phyloP scores from a whole-genome alignment of 2,113 vertebrate genomes.

The Prunella fulvescens region DNA sequence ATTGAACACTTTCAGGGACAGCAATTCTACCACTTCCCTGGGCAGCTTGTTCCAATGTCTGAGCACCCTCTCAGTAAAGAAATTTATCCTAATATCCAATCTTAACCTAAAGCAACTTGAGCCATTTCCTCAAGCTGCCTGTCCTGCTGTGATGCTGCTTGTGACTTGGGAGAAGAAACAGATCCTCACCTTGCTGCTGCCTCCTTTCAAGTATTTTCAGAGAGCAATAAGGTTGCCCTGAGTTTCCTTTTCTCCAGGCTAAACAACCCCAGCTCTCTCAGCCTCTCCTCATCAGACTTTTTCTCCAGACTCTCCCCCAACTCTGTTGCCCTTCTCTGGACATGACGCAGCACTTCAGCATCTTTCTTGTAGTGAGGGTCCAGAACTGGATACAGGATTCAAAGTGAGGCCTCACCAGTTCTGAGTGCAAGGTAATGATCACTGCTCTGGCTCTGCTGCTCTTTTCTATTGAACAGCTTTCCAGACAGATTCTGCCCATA shows the following conservation, averaged over 20 bases:
- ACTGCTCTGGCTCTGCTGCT: background rate
- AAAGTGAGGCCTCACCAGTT: background rate
- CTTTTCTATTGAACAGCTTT: background rate
- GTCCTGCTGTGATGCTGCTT: background rate
- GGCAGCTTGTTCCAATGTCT: background rate
- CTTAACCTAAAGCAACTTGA: background rate
- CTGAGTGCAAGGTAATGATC: background rate
- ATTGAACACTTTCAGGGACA: background rate
- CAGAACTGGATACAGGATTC: background rate
- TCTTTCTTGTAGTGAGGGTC: background rate
- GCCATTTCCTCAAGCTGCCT: background rate
- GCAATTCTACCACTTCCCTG: background rate
- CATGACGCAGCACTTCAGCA: rapidly evolving
- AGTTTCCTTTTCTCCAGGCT: background rate
- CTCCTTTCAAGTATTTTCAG: background rate
- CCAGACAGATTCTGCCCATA: background rate
- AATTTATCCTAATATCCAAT: background rate
- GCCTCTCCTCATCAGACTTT: background rate
- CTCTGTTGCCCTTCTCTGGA: background rate
- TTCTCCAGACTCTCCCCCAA: background rate
- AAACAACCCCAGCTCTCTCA: background rate
- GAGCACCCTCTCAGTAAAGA: background rate
- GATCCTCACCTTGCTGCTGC: background rate
- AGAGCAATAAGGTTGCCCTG: background rate
- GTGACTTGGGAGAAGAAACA: background rate